Evolutionary conservation across 2,888 invertebrate species (phyloP).

Genomic region (Platycheirus albimanus): DNA sequence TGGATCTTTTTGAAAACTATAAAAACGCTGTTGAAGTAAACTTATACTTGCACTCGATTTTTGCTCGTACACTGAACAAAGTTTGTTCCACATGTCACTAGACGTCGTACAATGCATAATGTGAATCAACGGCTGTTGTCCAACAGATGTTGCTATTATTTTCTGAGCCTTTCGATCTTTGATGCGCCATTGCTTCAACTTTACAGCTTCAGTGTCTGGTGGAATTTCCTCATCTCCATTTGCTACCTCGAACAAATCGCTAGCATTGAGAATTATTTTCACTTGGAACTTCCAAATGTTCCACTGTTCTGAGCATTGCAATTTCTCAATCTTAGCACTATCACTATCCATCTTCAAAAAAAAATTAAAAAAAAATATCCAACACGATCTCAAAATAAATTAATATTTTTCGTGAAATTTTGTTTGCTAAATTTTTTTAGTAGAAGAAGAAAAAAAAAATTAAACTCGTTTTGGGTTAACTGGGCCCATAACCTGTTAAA

Average conservation of each 20-base stretch:
- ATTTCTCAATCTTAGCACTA: too few relatives aligned
- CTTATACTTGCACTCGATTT: conserved; percentile 75
- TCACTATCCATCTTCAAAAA: too few relatives aligned
- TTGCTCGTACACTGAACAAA: too few relatives aligned
- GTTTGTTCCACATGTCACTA: conserved; percentile 74
- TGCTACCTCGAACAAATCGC: conserved; percentile 21
- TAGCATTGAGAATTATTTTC: conserved; percentile 6
- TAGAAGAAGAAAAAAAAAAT: too few relatives aligned
- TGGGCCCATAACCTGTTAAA: too few relatives aligned
- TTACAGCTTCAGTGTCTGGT: background rate
- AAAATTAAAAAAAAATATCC: too few relatives aligned
- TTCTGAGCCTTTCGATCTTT: conserved; percentile 49
- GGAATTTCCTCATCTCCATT: conserved; percentile 11
- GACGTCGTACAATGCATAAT: conserved; percentile 60
- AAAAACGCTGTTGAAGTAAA: conserved; percentile 76
- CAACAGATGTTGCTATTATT: conserved; percentile 55
- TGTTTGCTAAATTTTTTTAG: too few relatives aligned
- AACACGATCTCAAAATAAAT: too few relatives aligned
- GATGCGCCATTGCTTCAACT: conserved; percentile 17
- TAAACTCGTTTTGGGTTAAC: too few relatives aligned
- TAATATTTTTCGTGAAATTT: too few relatives aligned
- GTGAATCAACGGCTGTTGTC: conserved; percentile 48
- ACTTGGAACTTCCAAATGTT: conserved; percentile 78
- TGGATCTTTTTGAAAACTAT: conserved; percentile 38
- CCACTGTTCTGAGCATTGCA: conserved; percentile 28